Base-by-base conservation (phyloP, 2,888 invertebrate genomes). In the Cephus nigrinus region DNA sequence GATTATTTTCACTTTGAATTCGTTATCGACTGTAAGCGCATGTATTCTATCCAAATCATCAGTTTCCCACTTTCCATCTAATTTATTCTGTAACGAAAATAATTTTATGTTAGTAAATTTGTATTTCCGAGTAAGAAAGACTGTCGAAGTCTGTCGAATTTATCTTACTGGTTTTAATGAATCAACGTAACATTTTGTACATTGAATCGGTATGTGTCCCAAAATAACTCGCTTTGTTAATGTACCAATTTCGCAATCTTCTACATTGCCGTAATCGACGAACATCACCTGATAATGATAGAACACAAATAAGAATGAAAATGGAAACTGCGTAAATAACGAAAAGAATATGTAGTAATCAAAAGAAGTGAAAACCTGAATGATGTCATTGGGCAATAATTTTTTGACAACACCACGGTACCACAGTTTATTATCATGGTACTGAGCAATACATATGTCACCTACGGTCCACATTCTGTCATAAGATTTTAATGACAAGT, bases 201-300 rank as follows among this genome's bases (percentile, higher is more conserved):
- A 94, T 88, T 96, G 94, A 23, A 94, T 93, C 0, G 96, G 96
- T 78, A 96, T 92, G 75, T 95, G 92, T 0, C 94, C 92, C 73
- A 95, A 93, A 9, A 94, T 93, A 1, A 95, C 93, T 83, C 93
- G 93, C 81, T 94, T 94, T 32, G 95, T 92, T 75, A 97, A 86
- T 76, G 94, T 93, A 1, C 92, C 89, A 23, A 93, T 92, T 0
- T 92, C 84, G 78, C 95, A 94, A 0, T 90, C 89, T 89, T 97
- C 97, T 69, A 94, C 92, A 87, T 97, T 97, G 0, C 98, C 98
- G 87, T 96, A 98, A 92, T 98, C 98, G 1, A 97, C 93, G 91
- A 96, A 97, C 76, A 93, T 92, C 0, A 97, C 93, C 84, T 92
- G 86, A 23, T 89, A 86, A 73, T 12, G 30, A 74, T n/a, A 71